Evolutionary conservation across 2,888 invertebrate genomes (phyloP), one percentile per base, ranked within the genome.

Genomic region (Epirrhoe alternata): DNA sequence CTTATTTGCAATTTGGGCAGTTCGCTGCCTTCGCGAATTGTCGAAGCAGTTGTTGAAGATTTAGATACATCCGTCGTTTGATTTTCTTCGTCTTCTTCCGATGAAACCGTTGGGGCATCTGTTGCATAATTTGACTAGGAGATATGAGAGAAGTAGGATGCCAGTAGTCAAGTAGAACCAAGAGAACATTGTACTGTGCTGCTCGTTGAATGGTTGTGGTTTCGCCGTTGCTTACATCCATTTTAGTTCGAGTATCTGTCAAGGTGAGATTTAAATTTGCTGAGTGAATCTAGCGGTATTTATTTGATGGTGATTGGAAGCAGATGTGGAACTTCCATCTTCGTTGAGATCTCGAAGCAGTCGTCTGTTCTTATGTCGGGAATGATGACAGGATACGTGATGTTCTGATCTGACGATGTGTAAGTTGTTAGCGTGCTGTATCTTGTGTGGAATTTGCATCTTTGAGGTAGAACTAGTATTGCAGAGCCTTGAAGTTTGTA

Each of bases 11-110:
- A 10, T 12, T 42, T 42, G 42, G 10, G 42, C 10, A 42, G 8
- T 12, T 12, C 42, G 8, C 10, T 10, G 42, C 4, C 42, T 42
- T 42, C 42, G 8, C 10, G 42, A 42, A 10, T 42, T 42, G 42
- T 42, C 42, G 42, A 42, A 42, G 12, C 42, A 42, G 49, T 16
- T 49, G 49, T 58, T 64, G 57, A 42, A 42, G 12, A 42, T 42
- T 42, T 42, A 12, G 10, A 42, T 42, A 10, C 12, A 42, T 10
- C 42, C 42, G 6, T 42, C 42, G 12, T 42, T 42, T 42, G 42
- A 42, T 12, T 5, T 1, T 42, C 42, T 7, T 24, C 24, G 24
- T 42, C 42, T 42, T 12, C 42, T 42, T 42, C 42, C 42, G 42
- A 42, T 42, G 42, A 42, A n/a, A 10, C 42, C 24, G 24, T 24